phyloP scores from a whole-genome alignment of 2,888 invertebrate species.

The Acrocyrtus sp. region DNA sequence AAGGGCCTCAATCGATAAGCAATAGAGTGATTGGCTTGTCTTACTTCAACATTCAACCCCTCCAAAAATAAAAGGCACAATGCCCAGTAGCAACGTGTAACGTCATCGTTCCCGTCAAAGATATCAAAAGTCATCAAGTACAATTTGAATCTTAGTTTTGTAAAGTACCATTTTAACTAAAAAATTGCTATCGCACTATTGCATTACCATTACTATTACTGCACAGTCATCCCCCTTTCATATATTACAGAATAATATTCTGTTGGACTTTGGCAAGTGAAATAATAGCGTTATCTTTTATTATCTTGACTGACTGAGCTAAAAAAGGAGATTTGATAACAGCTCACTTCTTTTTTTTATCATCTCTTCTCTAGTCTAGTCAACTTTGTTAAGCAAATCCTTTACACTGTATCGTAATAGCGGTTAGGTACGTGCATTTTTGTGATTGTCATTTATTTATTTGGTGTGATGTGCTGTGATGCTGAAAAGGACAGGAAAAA shows the following conservation, averaged over 20 bases:
- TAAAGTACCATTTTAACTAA: not conserved
- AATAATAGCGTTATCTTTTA: too few species aligned
- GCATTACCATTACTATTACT: conserved; percentile 11
- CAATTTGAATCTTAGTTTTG: not conserved
- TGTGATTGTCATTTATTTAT: conserved; percentile 37
- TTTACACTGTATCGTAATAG: conserved; percentile 3
- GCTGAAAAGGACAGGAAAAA: conserved; percentile 16
- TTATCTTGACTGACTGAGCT: too few species aligned
- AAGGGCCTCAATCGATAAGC: not conserved
- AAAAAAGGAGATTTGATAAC: conserved; percentile 47
- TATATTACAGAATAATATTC: not conserved
- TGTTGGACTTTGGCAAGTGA: not conserved
- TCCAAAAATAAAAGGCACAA: conserved; percentile 12
- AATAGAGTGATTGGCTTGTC: not conserved
- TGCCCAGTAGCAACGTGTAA: conserved; percentile 38
- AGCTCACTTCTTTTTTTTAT: not conserved
- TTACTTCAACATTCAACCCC: conserved; percentile 8
- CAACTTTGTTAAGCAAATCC: conserved; percentile 29
- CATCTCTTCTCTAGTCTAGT: not conserved
- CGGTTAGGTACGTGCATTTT: too few species aligned
- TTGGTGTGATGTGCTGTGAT: conserved; percentile 3
- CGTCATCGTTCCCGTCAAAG: not conserved
- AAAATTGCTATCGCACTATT: conserved; percentile 2
- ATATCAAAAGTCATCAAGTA: not conserved
- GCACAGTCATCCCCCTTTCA: conserved; percentile 2